Percentiles rank a stretch among this genome's conserved stretches.
phyloP scores from a whole-genome alignment of 2,113 vertebrate genomes.

The Zosterops borbonicus region DNA sequence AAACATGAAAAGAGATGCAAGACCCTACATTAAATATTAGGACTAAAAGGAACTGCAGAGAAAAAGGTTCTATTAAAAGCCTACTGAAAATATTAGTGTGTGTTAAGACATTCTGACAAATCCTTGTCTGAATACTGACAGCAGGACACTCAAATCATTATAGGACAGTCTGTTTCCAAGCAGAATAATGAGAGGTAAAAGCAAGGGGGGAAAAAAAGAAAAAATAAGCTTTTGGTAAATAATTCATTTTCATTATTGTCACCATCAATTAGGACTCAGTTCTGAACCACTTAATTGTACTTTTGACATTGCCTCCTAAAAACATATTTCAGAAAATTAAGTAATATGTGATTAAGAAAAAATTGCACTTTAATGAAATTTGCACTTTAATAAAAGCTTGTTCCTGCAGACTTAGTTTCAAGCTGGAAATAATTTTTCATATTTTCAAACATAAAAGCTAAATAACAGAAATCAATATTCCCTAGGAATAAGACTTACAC shows the following conservation, averaged over 20 bases:
- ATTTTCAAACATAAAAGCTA: conserved; percentile 30
- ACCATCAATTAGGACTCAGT: conserved; percentile 23
- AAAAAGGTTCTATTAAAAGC: conserved; percentile 11
- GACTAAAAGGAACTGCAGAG: conserved; percentile 1
- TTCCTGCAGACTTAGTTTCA: neutral
- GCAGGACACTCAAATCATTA: neutral
- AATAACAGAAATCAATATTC: conserved; percentile 20
- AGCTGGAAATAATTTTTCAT: conserved; percentile 3
- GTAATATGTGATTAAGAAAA: neutral
- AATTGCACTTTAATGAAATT: neutral
- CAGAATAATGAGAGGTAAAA: conserved; percentile 9
- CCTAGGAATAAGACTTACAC: neutral
- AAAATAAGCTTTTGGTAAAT: neutral
- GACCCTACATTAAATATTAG: conserved; percentile 22
- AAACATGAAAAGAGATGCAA: conserved; percentile 29
- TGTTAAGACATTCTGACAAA: conserved; percentile 13
- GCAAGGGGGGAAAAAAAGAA: neutral
- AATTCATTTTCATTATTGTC: conserved; percentile 25
- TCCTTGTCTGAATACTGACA: conserved; percentile 22
- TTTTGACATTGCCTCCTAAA: conserved; percentile 30
- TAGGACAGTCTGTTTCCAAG: conserved; percentile 28
- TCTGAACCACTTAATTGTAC: neutral
- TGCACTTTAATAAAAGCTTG: neutral
- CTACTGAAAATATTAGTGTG: conserved; percentile 12
- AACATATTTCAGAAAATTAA: conserved; percentile 22